Evolutionary conservation across 2,797 vertebrate genomes (phyloP), one percentile per base, ranked within the genome.

Genomic region (Argyrosomus regius): DNA sequence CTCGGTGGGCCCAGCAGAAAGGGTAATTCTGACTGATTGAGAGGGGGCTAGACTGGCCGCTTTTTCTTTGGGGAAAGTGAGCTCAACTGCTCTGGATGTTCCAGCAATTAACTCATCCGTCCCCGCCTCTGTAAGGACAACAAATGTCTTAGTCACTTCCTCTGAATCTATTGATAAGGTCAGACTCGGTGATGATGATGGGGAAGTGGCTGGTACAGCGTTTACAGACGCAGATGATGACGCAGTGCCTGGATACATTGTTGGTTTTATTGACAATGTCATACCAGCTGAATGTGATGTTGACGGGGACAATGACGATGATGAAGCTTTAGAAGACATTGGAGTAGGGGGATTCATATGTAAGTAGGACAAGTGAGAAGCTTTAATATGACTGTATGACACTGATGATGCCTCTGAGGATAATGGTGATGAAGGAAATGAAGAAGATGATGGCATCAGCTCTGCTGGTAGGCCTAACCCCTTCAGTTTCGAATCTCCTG

Each of bases 71-170:
- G 94, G 88, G 66, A 90, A 88, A 87, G 90, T 60, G 65, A 81
- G 91, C 58, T 90, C 93, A 62, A 93, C 91, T 74, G 82, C 94
- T 86, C 93, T 92, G 62, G 96, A 95, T 80, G 96, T 93, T 79
- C 93, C 94, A 79, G 94, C 86, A 22, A 94, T 93, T 77, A 94
- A 84, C 77, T 96, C 96, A 83, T 95, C 95, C 85, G 83, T 87
- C 81, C 93, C 89, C 81, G 88, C 87, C 90, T 94, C 98, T 99
- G 97, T 85, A 97, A 96, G 92, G 91, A 98, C 89, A 96, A 94
- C 93, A 96, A 88, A 93, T 16, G 87, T 88, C 93, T 93, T 89
- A 88, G 92, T 94, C 91, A 94, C 92, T 85, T 77, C 58, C 59
- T 77, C 68, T 46, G 54, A 71, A 72, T 65, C 39, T 65, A 78